Evolutionary conservation across 1,140 invertebrate species (phyloP).

Genomic region (Drosophila truncata): DNA sequence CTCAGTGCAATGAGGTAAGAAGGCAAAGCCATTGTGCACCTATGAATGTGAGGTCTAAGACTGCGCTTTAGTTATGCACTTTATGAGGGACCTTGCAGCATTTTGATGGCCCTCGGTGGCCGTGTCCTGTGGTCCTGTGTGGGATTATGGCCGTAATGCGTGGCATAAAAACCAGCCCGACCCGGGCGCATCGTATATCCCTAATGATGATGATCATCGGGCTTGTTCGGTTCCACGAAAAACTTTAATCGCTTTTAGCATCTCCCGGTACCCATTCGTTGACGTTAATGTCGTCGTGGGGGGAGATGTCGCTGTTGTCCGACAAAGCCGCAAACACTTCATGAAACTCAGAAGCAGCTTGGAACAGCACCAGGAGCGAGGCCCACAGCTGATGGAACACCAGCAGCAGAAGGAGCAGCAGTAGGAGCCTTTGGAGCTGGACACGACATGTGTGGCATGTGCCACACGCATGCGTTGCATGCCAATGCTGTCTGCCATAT

Average conservation of each 20-base stretch:
- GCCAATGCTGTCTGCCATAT: conserved; percentile 56
- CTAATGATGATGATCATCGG: conserved; percentile 55
- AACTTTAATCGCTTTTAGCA: conserved; percentile 46
- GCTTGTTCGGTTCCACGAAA: conserved; percentile 40
- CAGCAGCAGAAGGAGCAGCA: conserved; percentile 6
- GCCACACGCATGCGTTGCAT: conserved; percentile 68
- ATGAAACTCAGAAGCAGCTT: conserved; percentile 46
- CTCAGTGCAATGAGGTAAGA: not conserved
- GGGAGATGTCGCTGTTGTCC: conserved; percentile 42
- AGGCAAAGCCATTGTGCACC: conserved; percentile 45
- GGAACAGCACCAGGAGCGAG: conserved; percentile 1
- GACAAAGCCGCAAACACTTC: conserved; percentile 56
- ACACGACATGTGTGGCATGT: conserved; percentile 59
- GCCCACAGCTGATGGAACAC: conserved; percentile 6
- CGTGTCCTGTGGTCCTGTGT: conserved; percentile 25
- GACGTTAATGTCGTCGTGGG: conserved; percentile 20
- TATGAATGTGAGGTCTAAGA: conserved; percentile 51
- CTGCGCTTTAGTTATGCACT: conserved; percentile 61
- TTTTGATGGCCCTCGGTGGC: conserved; percentile 49
- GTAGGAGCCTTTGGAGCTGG: conserved; percentile 23
- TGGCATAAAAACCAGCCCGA: conserved; percentile 45
- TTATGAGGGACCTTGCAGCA: conserved; percentile 54
- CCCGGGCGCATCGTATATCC: conserved; percentile 35
- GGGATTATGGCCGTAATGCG: conserved; percentile 47
- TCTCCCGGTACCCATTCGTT: conserved; percentile 5